Percentiles rank a stretch among this genome's conserved stretches.
Conservation (phyloP, 2,797 vertebrate species). For the Geotrypetes seraphini region DNA sequence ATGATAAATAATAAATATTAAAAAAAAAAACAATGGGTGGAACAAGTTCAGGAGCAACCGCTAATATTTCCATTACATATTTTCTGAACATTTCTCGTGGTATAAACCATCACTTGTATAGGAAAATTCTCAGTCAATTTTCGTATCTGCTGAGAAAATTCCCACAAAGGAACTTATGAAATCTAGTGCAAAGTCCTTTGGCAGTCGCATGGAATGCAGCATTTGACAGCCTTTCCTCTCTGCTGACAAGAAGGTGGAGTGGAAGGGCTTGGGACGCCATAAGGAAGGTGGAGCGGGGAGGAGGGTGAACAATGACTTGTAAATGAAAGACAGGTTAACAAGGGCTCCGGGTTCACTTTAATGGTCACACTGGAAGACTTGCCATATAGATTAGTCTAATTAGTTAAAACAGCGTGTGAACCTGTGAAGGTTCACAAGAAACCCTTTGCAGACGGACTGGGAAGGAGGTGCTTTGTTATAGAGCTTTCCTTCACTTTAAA, state of each 20-base stretch:
- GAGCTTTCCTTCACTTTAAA: too few species aligned
- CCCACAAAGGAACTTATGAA: not conserved
- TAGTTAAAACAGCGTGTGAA: not conserved
- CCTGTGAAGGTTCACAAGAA: not conserved
- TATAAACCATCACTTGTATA: too few species aligned
- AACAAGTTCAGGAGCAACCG: too few species aligned
- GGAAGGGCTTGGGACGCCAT: not conserved
- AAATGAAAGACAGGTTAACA: not conserved
- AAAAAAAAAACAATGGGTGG: too few species aligned
- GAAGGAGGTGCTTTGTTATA: too few species aligned
- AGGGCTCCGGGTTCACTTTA: too few species aligned
- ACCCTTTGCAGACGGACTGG: not conserved
- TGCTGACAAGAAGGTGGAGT: not conserved
- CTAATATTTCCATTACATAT: too few species aligned
- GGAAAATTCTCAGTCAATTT: too few species aligned
- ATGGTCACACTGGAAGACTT: not conserved
- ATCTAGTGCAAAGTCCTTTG: not conserved
- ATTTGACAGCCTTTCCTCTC: not conserved
- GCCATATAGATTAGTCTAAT: not conserved
- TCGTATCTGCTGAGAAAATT: not conserved
- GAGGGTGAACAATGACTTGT: not conserved
- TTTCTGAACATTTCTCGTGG: too few species aligned
- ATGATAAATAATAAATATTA: too few species aligned
- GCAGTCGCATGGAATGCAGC: not conserved
- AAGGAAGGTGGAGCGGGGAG: not conserved